These are phyloP conservation scores for Toxotes lorentzi DNA, from an alignment of 2,797 vertebrate genomes.

Conservation along the genomic window DNA sequence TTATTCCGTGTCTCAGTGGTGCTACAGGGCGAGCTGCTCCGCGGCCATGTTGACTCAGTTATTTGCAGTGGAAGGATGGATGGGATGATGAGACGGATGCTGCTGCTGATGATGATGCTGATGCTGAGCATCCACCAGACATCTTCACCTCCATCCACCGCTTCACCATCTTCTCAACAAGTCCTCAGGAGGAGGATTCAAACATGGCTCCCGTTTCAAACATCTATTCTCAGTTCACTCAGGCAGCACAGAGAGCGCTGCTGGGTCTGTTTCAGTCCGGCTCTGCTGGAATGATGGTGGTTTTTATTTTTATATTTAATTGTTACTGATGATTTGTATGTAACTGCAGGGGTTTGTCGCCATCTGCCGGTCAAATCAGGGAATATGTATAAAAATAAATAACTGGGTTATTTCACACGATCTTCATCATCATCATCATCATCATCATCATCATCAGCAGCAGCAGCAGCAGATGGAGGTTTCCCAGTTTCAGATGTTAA, in stretches of 20 bases:
- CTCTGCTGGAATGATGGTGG: not conserved
- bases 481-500: no score
- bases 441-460: no score
- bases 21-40: conserved; percentile 52
- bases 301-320: conserved; percentile 14
- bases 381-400: not conserved
- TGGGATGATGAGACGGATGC: conserved; percentile 7
- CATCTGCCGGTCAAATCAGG: conserved; percentile 24
- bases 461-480: no score
- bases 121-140: conserved; percentile 44
- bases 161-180: conserved; percentile 65
- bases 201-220: not conserved
- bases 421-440: no score
- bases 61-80: conserved; percentile 43
- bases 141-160: conserved; percentile 34
- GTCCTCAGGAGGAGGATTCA: conserved; percentile 28
- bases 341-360: conserved; percentile 23
- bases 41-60: conserved; percentile 76
- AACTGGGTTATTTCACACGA: no score
- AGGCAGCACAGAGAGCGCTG: not conserved
- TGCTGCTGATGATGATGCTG: not conserved
- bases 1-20: conserved; percentile 18
- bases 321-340: not conserved
- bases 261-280: not conserved
- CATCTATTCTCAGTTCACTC: not conserved